Evolutionary conservation across 2,797 vertebrate genomes (phyloP).

Genomic region (Mormyrops boulengeri): DNA sequence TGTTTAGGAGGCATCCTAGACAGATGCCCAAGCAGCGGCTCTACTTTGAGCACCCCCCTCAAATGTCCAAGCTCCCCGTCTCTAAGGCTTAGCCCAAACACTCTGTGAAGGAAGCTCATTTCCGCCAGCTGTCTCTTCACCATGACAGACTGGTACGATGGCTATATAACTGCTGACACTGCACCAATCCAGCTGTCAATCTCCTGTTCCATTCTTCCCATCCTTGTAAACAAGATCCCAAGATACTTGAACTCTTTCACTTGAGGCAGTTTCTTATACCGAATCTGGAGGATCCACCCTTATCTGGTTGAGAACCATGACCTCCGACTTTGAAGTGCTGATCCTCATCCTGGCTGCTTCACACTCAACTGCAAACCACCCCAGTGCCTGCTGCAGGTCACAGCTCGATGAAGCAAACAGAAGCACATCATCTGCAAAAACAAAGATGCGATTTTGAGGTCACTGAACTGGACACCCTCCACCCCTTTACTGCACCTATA

Average conservation of each 20-base stretch:
- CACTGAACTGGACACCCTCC: neutral
- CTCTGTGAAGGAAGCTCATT: neutral
- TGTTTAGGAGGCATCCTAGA: neutral
- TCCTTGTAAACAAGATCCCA: neutral
- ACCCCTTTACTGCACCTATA: neutral
- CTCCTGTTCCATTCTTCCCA: neutral
- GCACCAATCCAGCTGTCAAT: neutral
- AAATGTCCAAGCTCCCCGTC: neutral
- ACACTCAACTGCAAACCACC: too few relatives aligned
- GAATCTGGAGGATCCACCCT: neutral
- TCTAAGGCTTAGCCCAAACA: neutral
- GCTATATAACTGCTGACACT: neutral
- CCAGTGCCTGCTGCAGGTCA: neutral
- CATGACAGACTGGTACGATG: neutral
- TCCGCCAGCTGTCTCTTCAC: neutral
- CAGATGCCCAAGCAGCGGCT: neutral
- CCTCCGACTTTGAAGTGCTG: neutral
- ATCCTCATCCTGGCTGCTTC: neutral
- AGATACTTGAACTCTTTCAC: neutral
- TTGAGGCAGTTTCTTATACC: neutral
- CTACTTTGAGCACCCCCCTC: too few relatives aligned
- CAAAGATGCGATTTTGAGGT: neutral
- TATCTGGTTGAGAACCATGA: neutral
- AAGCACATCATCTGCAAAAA: neutral
- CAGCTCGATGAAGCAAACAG: neutral